phyloP scores from a whole-genome alignment of 2,113 vertebrate genomes.

The Brachypteracias leptosomus region DNA sequence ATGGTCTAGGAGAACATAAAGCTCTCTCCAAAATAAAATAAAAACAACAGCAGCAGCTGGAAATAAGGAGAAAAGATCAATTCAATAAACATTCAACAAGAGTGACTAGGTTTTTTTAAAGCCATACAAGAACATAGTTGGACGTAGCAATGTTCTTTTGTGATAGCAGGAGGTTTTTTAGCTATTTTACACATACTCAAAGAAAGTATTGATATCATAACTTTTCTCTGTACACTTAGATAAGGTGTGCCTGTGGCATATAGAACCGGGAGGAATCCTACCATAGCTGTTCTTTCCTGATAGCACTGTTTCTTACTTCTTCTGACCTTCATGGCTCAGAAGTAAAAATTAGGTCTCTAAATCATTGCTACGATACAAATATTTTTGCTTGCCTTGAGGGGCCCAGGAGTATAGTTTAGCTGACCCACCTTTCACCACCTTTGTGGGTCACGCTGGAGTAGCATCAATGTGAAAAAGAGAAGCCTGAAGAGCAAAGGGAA shows the following conservation, averaged over 20 bases:
- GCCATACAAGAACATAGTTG: not conserved
- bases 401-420: not conserved
- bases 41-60: not conserved
- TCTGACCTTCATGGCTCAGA: not conserved
- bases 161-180: not conserved
- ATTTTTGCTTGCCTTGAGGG: not conserved
- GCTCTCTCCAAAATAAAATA: constrained; percentile 5
- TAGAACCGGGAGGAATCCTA: not conserved
- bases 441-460: not conserved
- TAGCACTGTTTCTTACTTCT: not conserved
- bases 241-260: not conserved
- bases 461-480: not conserved
- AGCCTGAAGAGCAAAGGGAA: not conserved
- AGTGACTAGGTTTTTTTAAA: not conserved
- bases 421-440: not conserved
- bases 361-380: not conserved
- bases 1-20: constrained; percentile 15
- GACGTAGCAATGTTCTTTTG: not conserved
- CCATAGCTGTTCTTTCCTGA: not conserved
- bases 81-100: not conserved
- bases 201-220: not conserved
- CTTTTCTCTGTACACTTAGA: not conserved
- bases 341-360: not conserved
- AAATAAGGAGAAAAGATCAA: constrained; percentile 31
- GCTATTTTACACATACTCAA: not conserved